Conservation (phyloP, 2,113 vertebrate genomes). For the Lichenostomus cassidix region DNA sequence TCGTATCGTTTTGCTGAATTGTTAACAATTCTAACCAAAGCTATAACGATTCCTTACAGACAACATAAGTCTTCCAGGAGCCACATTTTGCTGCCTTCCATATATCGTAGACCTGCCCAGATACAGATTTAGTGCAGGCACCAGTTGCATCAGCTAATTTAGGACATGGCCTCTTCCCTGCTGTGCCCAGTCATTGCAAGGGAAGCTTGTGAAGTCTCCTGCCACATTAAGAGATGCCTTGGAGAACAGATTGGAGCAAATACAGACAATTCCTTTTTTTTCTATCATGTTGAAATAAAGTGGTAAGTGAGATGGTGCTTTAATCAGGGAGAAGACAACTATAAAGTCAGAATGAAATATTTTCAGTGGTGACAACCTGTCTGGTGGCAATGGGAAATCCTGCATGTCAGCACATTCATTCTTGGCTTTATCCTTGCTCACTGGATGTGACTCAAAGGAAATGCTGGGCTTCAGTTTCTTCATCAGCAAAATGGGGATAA, state of each 20-base stretch:
- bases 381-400: slow-evolving; percentile 52
- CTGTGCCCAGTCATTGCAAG: neutral
- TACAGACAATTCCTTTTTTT: neutral
- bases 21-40: slow-evolving; percentile 61
- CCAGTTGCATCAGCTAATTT: slow-evolving; percentile 5
- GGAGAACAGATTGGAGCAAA: neutral
- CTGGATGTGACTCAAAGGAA: slow-evolving; percentile 54
- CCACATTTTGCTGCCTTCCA: slow-evolving; percentile 21
- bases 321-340: neutral
- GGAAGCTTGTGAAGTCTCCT: neutral
- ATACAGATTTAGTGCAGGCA: slow-evolving; percentile 15
- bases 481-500: slow-evolving; percentile 51
- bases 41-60: slow-evolving; percentile 35
- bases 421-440: slow-evolving; percentile 42
- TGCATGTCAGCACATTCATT: slow-evolving; percentile 53
- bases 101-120: neutral
- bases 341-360: slow-evolving; percentile 43
- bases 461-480: slow-evolving; percentile 51
- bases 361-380: slow-evolving; percentile 36
- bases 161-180: neutral
- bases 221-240: neutral
- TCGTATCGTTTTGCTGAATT: slow-evolving; percentile 28
- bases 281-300: neutral
- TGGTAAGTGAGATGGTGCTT: neutral
- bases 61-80: slow-evolving; percentile 36